A percentile compares a stretch with the other conserved stretches of the same genome.
Conservation (phyloP, 2,888 invertebrate species). For the Heliothis peltigera region DNA sequence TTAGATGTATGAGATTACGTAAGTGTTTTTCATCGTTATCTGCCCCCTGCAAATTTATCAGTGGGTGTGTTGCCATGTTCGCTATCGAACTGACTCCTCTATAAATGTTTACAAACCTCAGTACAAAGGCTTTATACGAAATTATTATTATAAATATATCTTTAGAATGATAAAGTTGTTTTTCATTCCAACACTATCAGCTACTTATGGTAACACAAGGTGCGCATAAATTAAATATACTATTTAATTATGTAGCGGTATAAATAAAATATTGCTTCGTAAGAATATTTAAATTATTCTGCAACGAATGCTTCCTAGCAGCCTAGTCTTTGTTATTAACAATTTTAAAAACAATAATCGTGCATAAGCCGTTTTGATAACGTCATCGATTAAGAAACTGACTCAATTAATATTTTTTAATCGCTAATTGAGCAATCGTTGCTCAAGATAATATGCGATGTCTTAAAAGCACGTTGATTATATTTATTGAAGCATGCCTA, state of each 20-base stretch:
- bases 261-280: conserved; percentile 21
- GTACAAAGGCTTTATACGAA: conserved; percentile 65
- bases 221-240: conserved; percentile 34
- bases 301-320: conserved; percentile 14
- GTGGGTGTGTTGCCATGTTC: conserved; percentile 71
- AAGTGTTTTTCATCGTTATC: conserved; percentile 65
- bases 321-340: conserved; percentile 13
- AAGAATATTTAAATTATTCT: conserved; percentile 13
- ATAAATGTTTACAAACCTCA: conserved; percentile 61
- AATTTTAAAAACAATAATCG: conserved; percentile 4
- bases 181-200: conserved; percentile 49
- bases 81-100: conserved; percentile 58
- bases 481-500: conserved; percentile 31
- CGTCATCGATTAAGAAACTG: conserved; percentile 7
- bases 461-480: conserved; percentile 57
- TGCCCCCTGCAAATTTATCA: conserved; percentile 72
- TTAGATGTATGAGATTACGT: conserved; percentile 49
- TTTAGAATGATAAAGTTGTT: conserved; percentile 68
- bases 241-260: conserved; percentile 17
- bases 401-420: conserved; percentile 9
- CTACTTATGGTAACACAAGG: conserved; percentile 27
- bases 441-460: conserved; percentile 17
- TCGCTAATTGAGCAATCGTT: conserved; percentile 26
- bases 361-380: not conserved
- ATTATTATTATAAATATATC: conserved; percentile 55